Evolutionary conservation across 2,113 vertebrate genomes (phyloP), one percentile per base, ranked within the genome.

Genomic region (Megaceryle maxima): DNA sequence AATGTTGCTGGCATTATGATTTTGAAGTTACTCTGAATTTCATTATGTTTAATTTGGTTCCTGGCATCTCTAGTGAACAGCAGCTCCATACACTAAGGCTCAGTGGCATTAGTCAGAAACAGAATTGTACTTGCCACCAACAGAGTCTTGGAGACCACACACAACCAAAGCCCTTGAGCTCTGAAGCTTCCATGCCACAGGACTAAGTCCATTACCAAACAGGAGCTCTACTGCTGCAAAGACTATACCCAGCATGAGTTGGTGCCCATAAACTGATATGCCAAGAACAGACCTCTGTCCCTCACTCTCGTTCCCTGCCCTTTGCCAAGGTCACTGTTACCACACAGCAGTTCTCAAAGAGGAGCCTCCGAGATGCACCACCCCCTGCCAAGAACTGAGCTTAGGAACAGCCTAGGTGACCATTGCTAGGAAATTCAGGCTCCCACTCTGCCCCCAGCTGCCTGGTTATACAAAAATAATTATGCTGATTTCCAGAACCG

Each of bases 191-290:
- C 14, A 14, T 4, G 3, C 11, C 13, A 35, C 17, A 39, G 41
- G 19, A 80, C 31, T 16, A 56, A 92, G 41, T 11, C 26, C 41
- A 22, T 14, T 5, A 8, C 8, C 4, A 18, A 68, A 9, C 10
- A 69, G 16, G 18, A 74, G 35, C 28, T 41, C 53, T 33, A 22
- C 25, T 9, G 16, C 31, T 74, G 31, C 37, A 35, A 12, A 57
- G 24, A 25, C 14, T 9, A 57, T 10, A 3, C 6, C 7, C 1
- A 4, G 39, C 22, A 55, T 1, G 3, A n/a, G 8, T 0, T 66
- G 20, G 7, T 28, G 8, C 25, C 44, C 20, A 39, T 20, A 29
- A 37, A 8, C 12, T 14, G 5, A 16, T n/a, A 55, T 14, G 17
- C 2, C 19, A 43, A 53, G 59, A 22, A 1, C 51, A 73, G 21